Base-by-base conservation (phyloP, 2,888 invertebrate species). In the Macrophya annulata region DNA sequence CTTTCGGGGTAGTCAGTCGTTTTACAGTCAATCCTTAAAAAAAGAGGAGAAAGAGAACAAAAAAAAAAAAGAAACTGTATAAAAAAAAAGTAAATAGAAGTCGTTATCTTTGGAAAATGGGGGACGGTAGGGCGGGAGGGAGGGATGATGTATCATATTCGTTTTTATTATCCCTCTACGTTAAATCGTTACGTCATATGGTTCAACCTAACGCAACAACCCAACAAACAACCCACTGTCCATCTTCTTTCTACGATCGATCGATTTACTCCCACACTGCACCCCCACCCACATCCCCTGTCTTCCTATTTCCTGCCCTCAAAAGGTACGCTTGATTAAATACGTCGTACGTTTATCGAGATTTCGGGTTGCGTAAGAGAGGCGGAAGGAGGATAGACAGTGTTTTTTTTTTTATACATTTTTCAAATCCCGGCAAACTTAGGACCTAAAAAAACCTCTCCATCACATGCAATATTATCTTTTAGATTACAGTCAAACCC, bases 111-210 rank as follows among this genome's bases (percentile, higher is more conserved):
- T 40, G 55, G 12, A 40, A n/a, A 15, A n/a, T n/a, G n/a, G n/a
- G n/a, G n/a, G n/a, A 3, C 62, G 37, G 37, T 17, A 5, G 6
- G 5, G 10, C 43, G n/a, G 43, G 43, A n/a, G 5, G 9, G 5
- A 43, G 31, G 45, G 45, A 43, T 74, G 45, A 74, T 45, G 45
- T 89, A 88, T 91, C 90, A 91, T 91, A 91, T 91, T 91, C 90
- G 90, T 90, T 91, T 90, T 89, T 90, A 90, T 90, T 90, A 91
- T 90, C 89, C 86, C 85, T 86, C 86, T 86, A 86, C 40, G 87
- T 87, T 74, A 88, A 88, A 89, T 91, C 90, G 89, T 89, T 89
- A 90, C 90, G 89, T 90, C 88, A 88, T 76, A 68, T 87, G 9
- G 17, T 17, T 45, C 21, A 45, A 12, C 68, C 68, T 17, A 4